Evolutionary conservation across 2,888 invertebrate genomes (phyloP).

Genomic region (Coenonympha arcania): DNA sequence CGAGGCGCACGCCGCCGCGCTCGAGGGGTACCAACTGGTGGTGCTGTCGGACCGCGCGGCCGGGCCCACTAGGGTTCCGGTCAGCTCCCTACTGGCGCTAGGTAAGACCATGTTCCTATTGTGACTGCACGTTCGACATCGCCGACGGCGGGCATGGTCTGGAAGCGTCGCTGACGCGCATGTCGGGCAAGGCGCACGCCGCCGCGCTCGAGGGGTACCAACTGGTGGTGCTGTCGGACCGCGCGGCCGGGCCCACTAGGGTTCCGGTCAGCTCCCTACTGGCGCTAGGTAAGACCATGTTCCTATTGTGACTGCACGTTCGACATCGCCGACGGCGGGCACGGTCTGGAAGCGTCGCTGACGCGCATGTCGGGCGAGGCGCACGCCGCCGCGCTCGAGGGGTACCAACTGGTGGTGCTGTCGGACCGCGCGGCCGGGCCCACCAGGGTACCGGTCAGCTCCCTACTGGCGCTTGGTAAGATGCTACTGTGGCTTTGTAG

Average conservation of each 20-base stretch:
- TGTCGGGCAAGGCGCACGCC: conserved; percentile 85
- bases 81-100: conserved; percentile 84
- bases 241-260: conserved; percentile 75
- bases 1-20: conserved; percentile 87
- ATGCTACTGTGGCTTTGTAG: no score
- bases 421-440: conserved; percentile 83
- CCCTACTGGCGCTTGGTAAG: conserved; percentile 78
- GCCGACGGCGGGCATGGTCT: conserved; percentile 85
- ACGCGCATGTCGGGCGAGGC: conserved; percentile 87
- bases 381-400: conserved; percentile 81
- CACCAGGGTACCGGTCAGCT: conserved; percentile 82
- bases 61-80: conserved; percentile 78
- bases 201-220: conserved; percentile 87
- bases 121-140: no score
- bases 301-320: no score
- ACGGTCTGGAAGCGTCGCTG: conserved; percentile 85
- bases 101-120: not conserved
- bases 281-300: conserved; percentile 52
- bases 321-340: conserved; percentile 81
- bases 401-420: conserved; percentile 89
- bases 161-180: conserved; percentile 82
- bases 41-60: conserved; percentile 87
- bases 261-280: conserved; percentile 87
- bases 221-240: conserved; percentile 90
- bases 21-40: conserved; percentile 85